A percentile compares a stretch with the other conserved stretches of the same genome.
Evolutionary conservation across 37 sponge, comb jelly and placozoan species (phyloP).

Genomic region (Eunapius fragilis): DNA sequence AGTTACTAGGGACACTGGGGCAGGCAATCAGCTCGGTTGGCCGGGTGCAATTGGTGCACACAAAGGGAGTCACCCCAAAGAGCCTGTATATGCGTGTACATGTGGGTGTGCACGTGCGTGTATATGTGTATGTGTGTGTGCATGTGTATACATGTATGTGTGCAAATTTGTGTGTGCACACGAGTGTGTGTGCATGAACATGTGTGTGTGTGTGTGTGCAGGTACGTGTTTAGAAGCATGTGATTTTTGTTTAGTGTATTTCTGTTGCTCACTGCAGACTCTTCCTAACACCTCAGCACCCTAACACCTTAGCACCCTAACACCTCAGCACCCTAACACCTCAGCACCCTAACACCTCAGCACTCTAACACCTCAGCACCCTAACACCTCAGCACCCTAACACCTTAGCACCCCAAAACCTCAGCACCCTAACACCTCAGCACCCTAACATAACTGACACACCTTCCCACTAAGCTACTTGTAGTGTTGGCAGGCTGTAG

Average conservation of each 20-base stretch:
- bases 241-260: too few species aligned
- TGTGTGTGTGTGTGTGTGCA: too few species aligned
- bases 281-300: too few species aligned
- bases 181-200: too few species aligned
- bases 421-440: background rate
- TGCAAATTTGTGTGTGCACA: too few species aligned
- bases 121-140: background rate
- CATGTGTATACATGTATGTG: too few species aligned
- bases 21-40: conserved; percentile 41
- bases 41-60: conserved; percentile 47
- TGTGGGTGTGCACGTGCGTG: background rate
- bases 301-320: too few species aligned
- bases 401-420: background rate
- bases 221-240: too few species aligned
- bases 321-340: background rate
- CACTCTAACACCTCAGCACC: too few species aligned
- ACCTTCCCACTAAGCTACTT: conserved; percentile 52
- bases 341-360: background rate
- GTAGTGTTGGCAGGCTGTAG: conserved; percentile 5
- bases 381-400: too few species aligned
- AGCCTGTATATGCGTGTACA: conserved; percentile 32
- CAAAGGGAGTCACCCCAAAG: conserved; percentile 64
- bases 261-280: too few species aligned
- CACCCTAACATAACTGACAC: background rate
- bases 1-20: background rate